phyloP scores from a whole-genome alignment of 2,797 vertebrate species.

The Nothura maculosa region DNA sequence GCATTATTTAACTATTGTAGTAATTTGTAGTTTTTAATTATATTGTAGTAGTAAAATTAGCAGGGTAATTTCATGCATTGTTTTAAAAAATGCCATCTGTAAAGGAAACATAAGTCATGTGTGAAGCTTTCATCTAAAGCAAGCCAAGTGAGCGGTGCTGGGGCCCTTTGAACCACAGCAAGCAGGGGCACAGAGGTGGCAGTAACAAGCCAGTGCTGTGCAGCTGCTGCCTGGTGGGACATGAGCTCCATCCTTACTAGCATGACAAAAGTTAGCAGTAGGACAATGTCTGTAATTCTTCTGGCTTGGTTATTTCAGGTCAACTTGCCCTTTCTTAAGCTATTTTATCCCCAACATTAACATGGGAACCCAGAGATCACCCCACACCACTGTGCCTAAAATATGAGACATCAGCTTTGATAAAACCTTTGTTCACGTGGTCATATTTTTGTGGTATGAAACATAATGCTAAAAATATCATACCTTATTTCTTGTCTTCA shows the following conservation, averaged over 20 bases:
- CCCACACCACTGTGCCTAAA: background rate
- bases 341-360: fast-evolving
- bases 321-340: background rate
- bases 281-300: background rate
- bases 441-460: background rate
- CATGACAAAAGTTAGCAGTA: background rate
- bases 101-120: background rate
- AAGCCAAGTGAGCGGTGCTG: background rate
- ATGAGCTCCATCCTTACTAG: background rate
- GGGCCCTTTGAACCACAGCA: background rate
- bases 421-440: background rate
- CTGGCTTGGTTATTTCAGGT: background rate
- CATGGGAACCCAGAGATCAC: background rate
- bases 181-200: background rate
- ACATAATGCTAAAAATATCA: background rate
- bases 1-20: background rate
- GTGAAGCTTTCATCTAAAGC: background rate
- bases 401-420: background rate
- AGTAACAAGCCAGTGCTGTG: background rate
- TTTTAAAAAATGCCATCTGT: background rate
- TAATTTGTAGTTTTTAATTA: no score
- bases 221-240: background rate
- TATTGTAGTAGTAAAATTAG: background rate
- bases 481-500: background rate
- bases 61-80: background rate